Base-by-base conservation (phyloP, 1,140 invertebrate genomes). In the Orius laevigatus region DNA sequence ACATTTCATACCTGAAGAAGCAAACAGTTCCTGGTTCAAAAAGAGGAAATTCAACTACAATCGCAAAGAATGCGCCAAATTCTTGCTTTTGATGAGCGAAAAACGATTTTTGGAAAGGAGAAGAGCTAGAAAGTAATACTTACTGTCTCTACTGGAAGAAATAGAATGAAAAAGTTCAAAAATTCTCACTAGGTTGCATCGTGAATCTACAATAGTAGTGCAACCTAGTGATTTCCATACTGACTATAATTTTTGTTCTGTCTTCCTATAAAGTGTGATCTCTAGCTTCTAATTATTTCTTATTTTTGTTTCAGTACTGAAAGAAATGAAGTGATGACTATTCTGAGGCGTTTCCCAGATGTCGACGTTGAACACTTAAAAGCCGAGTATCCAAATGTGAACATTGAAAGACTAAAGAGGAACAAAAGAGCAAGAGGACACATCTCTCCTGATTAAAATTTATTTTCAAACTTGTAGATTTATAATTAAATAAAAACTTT, bases 321-420 rank as follows among this genome's bases (percentile, higher is more conserved):
- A 35, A 70, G 60, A 33, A 77, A 74, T 53, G 71, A 76, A 60
- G 82, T 84, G 1, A 69, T 74, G 59, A 62, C 70, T 32, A 61
- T 88, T 16, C 54, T 90, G 9, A 78, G 76, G 51, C 65, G 73
- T 44, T 89, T 82, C 63, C 84, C 84, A 9, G 69, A 90, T 59
- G 63, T 85, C 58, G 78, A 87, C 62, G 59, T 78, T 58, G 73
- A 80, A 51, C 68, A 74, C 43, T 52, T 91, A 10, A 73, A 81
- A 63, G 65, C 74, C 53, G 65, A 80, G 59, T 90, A 79, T 68
- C 86, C 87, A 10, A 62, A 78, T 63, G 75, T 85, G 11, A 70
- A 89, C 64, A 64, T 89, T 50, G 74, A 84, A 50, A 76, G 73
- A 63, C 60, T 75, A 0, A 73, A 69, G 55, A 57, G 58, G 3